Base-by-base conservation (phyloP, 2,797 vertebrate species). In the Crocodylus rhombifer region DNA sequence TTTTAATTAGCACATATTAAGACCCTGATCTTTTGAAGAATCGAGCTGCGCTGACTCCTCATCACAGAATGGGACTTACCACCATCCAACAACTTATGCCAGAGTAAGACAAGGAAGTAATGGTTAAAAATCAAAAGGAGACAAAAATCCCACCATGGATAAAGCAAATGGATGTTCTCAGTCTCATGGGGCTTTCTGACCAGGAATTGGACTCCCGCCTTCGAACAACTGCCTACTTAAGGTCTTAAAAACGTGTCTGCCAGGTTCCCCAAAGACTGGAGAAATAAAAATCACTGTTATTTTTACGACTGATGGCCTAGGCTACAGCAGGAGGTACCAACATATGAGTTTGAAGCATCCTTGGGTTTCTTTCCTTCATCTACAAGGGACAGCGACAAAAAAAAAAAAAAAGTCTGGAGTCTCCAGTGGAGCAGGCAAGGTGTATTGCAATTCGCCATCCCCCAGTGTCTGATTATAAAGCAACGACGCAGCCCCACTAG, bases 261-360 rank as follows among this genome's bases (percentile, higher is more conserved):
- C 77, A 71, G 63, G 80, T 18, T 30, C 63, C 1, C 0, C 4
- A 51, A 65, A 0, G 13, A 42, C 36, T 0, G 28, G 11, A 58
- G 55, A 23, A 17, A 55, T 14, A 36, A 8, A 6, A 64, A 60
- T n/a, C 51, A 56, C 14, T 60, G 9, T 23, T 11, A 33, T 2
- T 79, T 60, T 30, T 25, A 28, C 18, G 20, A 63, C 1, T 0
- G 55, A 2, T 28, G 15, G 67, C 51, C 85, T 77, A 85, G 65
- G 57, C 80, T 36, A 77, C 51, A 67, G 56, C 8, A 63, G 75
- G 15, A 13, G 64, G 30, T 9, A 20, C 3, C 21, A 20, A 30
- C 76, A 6, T 5, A 18, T 0, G 3, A 55, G 51, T 17, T 30
- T 2, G 30, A 80, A 17, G 28, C n/a, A 67, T 17, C 4, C 5